A percentile compares a stretch with the other conserved stretches of the same genome.
Evolutionary conservation across 2,888 invertebrate species (phyloP).

Genomic region (Protophormia terraenovae): DNA sequence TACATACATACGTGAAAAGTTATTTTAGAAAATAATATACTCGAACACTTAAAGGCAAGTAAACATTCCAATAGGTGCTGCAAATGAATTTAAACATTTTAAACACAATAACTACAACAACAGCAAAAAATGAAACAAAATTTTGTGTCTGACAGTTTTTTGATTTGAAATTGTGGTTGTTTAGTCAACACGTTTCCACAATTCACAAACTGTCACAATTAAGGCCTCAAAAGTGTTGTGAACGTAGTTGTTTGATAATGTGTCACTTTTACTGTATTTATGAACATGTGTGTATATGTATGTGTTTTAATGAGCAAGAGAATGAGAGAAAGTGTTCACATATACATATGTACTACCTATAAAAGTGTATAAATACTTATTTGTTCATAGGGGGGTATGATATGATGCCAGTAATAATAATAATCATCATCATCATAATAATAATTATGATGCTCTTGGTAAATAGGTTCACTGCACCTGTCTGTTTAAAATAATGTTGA

Average conservation of each 20-base stretch:
- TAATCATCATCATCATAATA: conserved; percentile 10
- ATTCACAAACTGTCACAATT: conserved; percentile 54
- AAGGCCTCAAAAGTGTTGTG: conserved; percentile 40
- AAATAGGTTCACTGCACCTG: conserved; percentile 68
- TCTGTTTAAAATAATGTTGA: conserved; percentile 36
- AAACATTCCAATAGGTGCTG: background rate
- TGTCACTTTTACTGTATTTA: conserved; percentile 25
- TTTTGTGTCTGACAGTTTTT: conserved; percentile 47
- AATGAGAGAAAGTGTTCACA: background rate
- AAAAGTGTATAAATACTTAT: background rate
- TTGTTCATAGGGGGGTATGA: background rate
- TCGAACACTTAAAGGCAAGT: background rate
- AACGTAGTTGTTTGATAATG: conserved; percentile 24
- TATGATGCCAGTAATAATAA: conserved; percentile 11
- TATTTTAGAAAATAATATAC: background rate
- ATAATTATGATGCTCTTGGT: conserved; percentile 32
- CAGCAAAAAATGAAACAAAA: background rate
- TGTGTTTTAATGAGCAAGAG: too few species aligned
- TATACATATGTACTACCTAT: background rate
- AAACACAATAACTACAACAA: too few species aligned
- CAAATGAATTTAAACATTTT: background rate
- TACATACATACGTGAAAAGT: background rate
- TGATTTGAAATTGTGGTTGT: conserved; percentile 54
- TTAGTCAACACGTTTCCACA: conserved; percentile 53
- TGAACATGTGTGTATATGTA: too few species aligned